Evolutionary conservation across 1,140 invertebrate species (phyloP).

Genomic region (Drosophila ambigua): DNA sequence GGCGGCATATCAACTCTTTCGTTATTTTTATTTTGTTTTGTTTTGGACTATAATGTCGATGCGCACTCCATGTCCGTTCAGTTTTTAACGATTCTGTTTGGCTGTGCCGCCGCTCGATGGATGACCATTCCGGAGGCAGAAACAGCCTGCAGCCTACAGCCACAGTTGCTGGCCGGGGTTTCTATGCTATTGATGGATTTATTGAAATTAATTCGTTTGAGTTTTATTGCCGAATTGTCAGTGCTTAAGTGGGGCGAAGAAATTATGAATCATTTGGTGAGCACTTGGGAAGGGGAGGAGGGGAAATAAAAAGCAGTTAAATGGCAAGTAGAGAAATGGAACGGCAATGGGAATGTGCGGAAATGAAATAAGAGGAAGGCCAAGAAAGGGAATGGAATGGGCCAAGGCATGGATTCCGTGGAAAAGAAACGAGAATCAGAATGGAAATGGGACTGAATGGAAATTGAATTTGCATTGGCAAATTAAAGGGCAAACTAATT

Average conservation of each 20-base stretch:
- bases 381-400: too few species aligned
- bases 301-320: background rate
- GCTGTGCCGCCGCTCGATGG: background rate
- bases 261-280: slow-evolving; percentile 51
- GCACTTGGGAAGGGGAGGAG: background rate
- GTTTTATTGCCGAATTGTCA: slow-evolving; percentile 54
- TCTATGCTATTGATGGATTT: slow-evolving; percentile 67
- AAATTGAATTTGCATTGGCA: too few species aligned
- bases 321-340: background rate
- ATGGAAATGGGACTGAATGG: too few species aligned
- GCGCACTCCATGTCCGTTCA: slow-evolving; percentile 24
- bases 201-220: slow-evolving; percentile 75
- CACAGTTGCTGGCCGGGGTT: background rate
- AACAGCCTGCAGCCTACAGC: background rate
- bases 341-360: too few species aligned
- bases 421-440: too few species aligned
- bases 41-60: slow-evolving; percentile 19
- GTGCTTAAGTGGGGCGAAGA: slow-evolving; percentile 21
- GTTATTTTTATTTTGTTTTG: slow-evolving; percentile 31
- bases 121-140: slow-evolving; percentile 36
- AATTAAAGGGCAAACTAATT: too few species aligned
- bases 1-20: slow-evolving; percentile 15
- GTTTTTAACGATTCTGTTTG: slow-evolving; percentile 19
- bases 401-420: too few species aligned
- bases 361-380: too few species aligned